Evolutionary conservation across 2,888 invertebrate genomes (phyloP).

Genomic region (Acronicta aceris): DNA sequence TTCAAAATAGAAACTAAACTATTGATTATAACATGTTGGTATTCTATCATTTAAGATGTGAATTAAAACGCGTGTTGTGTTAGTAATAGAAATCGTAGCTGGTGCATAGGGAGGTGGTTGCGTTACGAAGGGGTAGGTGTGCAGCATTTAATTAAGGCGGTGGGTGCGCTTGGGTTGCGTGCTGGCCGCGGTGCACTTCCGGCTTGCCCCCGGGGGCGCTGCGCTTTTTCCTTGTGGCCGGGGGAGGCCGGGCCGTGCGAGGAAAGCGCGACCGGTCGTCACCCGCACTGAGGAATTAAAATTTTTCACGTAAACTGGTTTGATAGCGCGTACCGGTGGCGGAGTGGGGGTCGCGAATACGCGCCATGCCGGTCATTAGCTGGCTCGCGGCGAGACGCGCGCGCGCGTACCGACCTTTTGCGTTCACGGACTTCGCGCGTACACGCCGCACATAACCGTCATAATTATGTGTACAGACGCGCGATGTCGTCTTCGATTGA

Average conservation of each 20-base stretch:
- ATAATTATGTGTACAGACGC: slow-evolving; percentile 43
- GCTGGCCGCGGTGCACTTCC: slow-evolving; percentile 85
- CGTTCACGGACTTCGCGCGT: slow-evolving; percentile 67
- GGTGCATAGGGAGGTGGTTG: slow-evolving; percentile 41
- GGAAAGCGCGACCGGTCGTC: slow-evolving; percentile 87
- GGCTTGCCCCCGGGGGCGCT: slow-evolving; percentile 82
- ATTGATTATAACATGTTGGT: not conserved
- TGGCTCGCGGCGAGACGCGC: slow-evolving; percentile 82
- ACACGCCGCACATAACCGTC: slow-evolving; percentile 42
- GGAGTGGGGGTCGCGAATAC: slow-evolving; percentile 88
- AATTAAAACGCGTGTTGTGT: slow-evolving; percentile 38
- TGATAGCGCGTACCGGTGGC: slow-evolving; percentile 84
- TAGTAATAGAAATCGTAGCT: slow-evolving; percentile 42
- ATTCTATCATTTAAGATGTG: slow-evolving; percentile 13
- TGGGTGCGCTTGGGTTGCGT: slow-evolving; percentile 87
- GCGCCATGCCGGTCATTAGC: slow-evolving; percentile 86
- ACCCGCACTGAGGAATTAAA: slow-evolving; percentile 85
- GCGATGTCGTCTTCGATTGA: slow-evolving; percentile 61
- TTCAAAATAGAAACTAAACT: not conserved
- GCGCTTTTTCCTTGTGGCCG: slow-evolving; percentile 82
- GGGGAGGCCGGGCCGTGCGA: slow-evolving; percentile 73
- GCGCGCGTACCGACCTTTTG: slow-evolving; percentile 73
- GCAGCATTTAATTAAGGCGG: slow-evolving; percentile 87
- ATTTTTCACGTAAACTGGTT: slow-evolving; percentile 89
- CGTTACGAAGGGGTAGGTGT: slow-evolving; percentile 73